Conservation (phyloP, 2,113 vertebrate genomes). For the Progne subis region DNA sequence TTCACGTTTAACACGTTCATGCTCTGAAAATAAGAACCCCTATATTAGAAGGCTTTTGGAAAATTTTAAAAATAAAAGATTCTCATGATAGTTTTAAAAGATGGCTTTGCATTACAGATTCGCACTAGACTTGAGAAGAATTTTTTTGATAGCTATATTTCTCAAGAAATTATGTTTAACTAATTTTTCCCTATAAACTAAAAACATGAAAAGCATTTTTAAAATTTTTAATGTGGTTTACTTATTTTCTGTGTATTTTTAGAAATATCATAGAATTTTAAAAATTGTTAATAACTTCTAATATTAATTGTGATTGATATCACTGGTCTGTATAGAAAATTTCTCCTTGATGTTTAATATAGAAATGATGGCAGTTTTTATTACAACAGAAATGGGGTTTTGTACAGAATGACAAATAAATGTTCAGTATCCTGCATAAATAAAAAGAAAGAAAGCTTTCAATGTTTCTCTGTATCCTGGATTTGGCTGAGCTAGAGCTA, state of each 20-base stretch:
- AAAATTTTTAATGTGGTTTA: background rate
- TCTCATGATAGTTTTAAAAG: background rate
- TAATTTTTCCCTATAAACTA: background rate
- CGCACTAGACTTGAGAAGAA: background rate
- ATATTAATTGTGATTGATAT: background rate
- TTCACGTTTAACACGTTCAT: conserved; percentile 27
- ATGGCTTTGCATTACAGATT: background rate
- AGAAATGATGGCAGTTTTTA: background rate
- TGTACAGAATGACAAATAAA: background rate
- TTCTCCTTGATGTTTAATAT: background rate
- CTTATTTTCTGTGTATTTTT: background rate
- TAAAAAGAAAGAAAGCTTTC: background rate
- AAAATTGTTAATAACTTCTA: background rate
- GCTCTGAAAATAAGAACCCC: conserved; percentile 58
- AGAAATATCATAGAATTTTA: background rate
- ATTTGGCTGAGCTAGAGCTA: background rate
- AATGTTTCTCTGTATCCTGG: background rate
- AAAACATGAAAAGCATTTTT: background rate
- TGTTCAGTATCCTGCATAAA: background rate
- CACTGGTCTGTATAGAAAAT: background rate
- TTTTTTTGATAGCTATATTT: background rate
- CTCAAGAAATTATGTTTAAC: background rate
- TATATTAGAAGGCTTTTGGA: background rate
- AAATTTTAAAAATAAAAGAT: background rate
- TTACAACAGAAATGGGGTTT: background rate